Evolutionary conservation across 2,888 invertebrate species (phyloP), one percentile per base, ranked within the genome.

Genomic region (Calameuta pallipes): DNA sequence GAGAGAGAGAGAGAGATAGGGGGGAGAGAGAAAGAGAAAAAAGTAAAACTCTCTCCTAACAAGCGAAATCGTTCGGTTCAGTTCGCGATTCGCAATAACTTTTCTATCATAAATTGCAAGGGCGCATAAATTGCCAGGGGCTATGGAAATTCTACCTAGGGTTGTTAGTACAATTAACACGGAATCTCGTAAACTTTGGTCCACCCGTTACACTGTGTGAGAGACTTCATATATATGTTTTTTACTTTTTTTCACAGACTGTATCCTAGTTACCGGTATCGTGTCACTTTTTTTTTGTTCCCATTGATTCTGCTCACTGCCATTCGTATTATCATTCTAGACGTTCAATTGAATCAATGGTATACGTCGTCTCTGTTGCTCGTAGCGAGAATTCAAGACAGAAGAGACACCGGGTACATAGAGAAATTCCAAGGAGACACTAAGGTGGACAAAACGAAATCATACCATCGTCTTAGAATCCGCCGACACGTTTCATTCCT

Each of bases 91-190:
- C 33, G 34, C 34, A 71, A 71, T 71, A 71, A 71, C 31, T 31
- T 71, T 71, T 71, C 31, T 23, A 71, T 33, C 71, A 71, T 71
- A 71, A 71, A 71, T 71, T 34, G 31, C 71, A 71, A 31, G 12
- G 15, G 13, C 9, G 23, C 13, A 71, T 71, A 71, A 71, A 71
- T 71, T 34, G 56, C 41, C 56, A 23, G 23, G 9, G 56, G 23
- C 56, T 23, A 56, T 56, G 56, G 56, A 56, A 56, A 23, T 23
- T 56, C 9, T 56, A 56, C 56, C 56, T 23, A 9, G 71, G 23
- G 71, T 34, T 34, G 77, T 71, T 80, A 74, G 85, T 82, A 84
- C 85, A 88, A 88, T 89, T 88, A 87, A 86, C 85, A 80, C 84
- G 80, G 83, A 75, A 80, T 56, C 81, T 84, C 84, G 84, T 86